phyloP scores from a whole-genome alignment of 2,797 vertebrate species.

The Coregonus sp. region DNA sequence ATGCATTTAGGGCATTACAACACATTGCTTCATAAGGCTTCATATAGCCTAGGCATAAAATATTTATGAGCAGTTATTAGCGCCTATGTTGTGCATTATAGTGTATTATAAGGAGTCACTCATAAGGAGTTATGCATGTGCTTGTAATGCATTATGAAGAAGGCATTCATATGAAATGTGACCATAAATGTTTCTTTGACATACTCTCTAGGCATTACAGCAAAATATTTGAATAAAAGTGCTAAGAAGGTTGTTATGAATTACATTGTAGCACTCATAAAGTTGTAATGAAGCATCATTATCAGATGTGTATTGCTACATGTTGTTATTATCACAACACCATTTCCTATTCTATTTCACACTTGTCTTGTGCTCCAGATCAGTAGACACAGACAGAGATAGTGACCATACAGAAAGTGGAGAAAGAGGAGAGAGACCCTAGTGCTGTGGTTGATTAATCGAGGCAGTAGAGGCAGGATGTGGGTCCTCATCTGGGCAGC shows the following conservation, averaged over 20 bases:
- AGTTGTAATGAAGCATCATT: neutral
- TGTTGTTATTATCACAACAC: neutral
- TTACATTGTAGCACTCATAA: neutral
- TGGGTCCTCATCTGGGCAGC: constrained; percentile 4
- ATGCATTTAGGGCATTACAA: too few relatives aligned
- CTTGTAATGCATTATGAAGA: too few relatives aligned
- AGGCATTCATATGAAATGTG: too few relatives aligned
- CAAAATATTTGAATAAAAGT: neutral
- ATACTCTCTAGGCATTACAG: too few relatives aligned
- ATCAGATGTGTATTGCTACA: neutral
- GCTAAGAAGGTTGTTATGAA: neutral
- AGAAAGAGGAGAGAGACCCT: neutral
- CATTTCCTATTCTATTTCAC: neutral
- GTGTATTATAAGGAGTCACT: too few relatives aligned
- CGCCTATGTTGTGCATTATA: too few relatives aligned
- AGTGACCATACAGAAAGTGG: neutral
- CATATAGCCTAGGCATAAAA: too few relatives aligned
- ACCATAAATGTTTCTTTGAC: too few relatives aligned
- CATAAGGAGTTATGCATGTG: too few relatives aligned
- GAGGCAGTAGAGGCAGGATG: neutral
- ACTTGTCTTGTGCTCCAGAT: neutral
- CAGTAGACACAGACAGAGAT: neutral
- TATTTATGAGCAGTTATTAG: too few relatives aligned
- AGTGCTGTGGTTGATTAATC: neutral
- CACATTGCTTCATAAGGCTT: too few relatives aligned